phyloP scores from a whole-genome alignment of 2,113 vertebrate species.

The Macquaria australasica region DNA sequence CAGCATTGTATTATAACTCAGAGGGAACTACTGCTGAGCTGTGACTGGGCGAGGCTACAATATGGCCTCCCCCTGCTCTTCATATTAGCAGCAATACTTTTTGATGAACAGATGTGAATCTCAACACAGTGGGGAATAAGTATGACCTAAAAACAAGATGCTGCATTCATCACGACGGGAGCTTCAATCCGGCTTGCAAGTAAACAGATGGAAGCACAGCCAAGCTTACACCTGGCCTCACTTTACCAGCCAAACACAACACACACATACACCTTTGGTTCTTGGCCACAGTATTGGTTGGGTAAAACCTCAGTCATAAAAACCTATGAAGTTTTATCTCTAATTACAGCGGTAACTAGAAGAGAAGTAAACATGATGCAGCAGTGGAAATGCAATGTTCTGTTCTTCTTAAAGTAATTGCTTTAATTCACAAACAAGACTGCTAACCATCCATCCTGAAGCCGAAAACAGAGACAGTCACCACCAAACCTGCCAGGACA shows the following conservation, averaged over 20 bases:
- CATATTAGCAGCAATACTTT: constrained; percentile 48
- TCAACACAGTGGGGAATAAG: constrained; percentile 44
- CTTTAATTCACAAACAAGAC: constrained; percentile 61
- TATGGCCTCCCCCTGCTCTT: constrained; percentile 37
- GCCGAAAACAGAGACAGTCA: constrained; percentile 44
- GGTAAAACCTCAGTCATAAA: constrained; percentile 31
- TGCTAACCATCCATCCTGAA: constrained; percentile 60
- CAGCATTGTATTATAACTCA: constrained; percentile 23
- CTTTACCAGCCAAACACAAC: constrained; percentile 51
- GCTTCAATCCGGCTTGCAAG: constrained; percentile 27
- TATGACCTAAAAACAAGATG: constrained; percentile 64
- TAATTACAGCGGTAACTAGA: constrained; percentile 14
- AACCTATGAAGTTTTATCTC: constrained; percentile 14
- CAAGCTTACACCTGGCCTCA: constrained; percentile 62
- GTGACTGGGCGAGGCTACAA: constrained; percentile 30
- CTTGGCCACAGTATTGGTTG: not conserved
- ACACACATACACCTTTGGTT: constrained; percentile 38
- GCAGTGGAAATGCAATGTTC: constrained; percentile 33
- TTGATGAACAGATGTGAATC: constrained; percentile 70
- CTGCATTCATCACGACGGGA: constrained; percentile 48
- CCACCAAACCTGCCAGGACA: constrained; percentile 43
- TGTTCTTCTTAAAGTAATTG: constrained; percentile 37
- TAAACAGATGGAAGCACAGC: constrained; percentile 45
- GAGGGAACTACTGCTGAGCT: constrained; percentile 21
- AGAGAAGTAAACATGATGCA: constrained; percentile 40